Evolutionary conservation across 2,888 invertebrate species (phyloP), one percentile per base, ranked within the genome.

Genomic region (Drosophila pseudotakahashii): DNA sequence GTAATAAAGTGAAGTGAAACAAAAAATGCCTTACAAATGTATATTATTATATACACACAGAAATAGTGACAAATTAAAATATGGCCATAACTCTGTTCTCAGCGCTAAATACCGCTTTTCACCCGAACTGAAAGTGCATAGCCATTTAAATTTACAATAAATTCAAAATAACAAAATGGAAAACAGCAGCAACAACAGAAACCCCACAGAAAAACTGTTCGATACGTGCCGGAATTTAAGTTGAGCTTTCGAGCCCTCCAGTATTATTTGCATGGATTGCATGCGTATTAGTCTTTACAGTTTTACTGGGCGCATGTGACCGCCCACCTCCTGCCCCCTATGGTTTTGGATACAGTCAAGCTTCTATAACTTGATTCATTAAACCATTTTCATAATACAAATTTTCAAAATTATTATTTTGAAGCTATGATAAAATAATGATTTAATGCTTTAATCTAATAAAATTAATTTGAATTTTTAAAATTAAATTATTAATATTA

Each of bases 251-350:
- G 47, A 58, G 41, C 55, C 53, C 48, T 53, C 53, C 44, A 70
- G 83, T 81, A 79, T 85, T 85, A 85, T 82, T 85, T 84, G 85
- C 82, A 81, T 81, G 81, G 63, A 67, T 50, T 86, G 84, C 37
- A 37, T 55, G 51, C 36, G 44, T 54, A 39, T 39, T 30, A 26
- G 39, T 53, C 51, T 83, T 64, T 81, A 76, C 85, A 63, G 81
- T 75, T 86, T 76, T 32, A 23, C 57, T 57, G 66, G 76, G 81
- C 81, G 84, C 78, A 72, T 77, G 79, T 51, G 59, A 30, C 14
- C 48, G 14, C 37, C 32, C 61, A 37, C 54, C 37, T 26, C 26
- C 26, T 26, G 45, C n/a, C 45, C 9, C n/a, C 45, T 10, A 47
- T 47, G 14, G 45, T 37, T 30, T 11, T n/a, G 4, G 10, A 7